Evolutionary conservation across 1,140 invertebrate species (phyloP), one percentile per base, ranked within the genome.

Genomic region (Himalopsyche phryganea): DNA sequence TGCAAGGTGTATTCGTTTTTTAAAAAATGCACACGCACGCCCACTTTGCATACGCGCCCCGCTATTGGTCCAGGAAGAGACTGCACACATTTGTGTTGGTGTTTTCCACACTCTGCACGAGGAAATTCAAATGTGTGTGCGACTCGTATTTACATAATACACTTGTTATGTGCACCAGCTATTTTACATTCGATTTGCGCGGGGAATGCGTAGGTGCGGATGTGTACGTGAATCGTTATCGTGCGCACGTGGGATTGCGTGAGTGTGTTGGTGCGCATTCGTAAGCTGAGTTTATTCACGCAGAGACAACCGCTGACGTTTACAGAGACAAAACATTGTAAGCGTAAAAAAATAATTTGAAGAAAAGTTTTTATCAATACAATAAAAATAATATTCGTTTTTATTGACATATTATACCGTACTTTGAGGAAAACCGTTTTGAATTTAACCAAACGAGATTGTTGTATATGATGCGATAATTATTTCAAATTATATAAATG

Each of bases 1-100:
- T 28, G 23, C 38, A 40, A 40, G 11, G 38, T 40, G 38, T 13
- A 40, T 40, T 40, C 11, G 11, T 40, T 13, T 40, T 40, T 40
- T 40, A n/a, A 13, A 46, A 46, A 46, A 46, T 40, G 55, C 45
- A 49, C 54, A 56, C 52, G 46, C 60, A 55, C 61, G 61, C 61
- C 61, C 61, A 63, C 56, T 63, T 63, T 63, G 61, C 61, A 63
- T 63, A 63, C 28, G 38, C 19, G 42, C 18, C 56, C 35, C 47
- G 41, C 41, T 33, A 63, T 63, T 63, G 61, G 61, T 56, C 57
- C 36, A 36, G 46, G 45, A 28, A 35, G 6, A 18, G 49, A 10
- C 19, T 20, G 45, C 23, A 42, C 28, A 49, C 32, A n/a, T 23
- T 44, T 57, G 54, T 53, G 33, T 13, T 50, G n/a, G 53, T 50